A percentile compares a stretch with the other conserved stretches of the same genome.
Evolutionary conservation across 1,140 invertebrate genomes (phyloP).

Genomic region (Cecropterus lyciades): DNA sequence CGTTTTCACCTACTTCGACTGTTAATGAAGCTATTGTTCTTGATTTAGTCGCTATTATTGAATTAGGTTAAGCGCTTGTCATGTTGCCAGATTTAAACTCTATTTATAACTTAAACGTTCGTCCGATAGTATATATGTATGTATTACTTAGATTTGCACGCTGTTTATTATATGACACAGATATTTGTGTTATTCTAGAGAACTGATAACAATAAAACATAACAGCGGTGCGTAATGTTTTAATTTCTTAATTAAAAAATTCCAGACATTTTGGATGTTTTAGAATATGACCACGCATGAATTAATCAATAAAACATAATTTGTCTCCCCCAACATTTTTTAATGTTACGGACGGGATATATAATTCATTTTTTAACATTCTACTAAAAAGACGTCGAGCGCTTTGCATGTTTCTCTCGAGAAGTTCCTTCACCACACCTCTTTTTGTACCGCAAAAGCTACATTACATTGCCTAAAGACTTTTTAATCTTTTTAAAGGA

Average conservation of each 20-base stretch:
- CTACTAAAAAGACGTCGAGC: no score
- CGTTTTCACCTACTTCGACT: no score
- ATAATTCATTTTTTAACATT: no score
- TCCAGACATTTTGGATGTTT: background rate
- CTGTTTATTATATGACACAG: background rate
- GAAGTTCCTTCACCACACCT: no score
- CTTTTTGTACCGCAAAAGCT: no score
- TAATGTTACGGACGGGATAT: no score
- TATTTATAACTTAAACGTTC: constrained; percentile 18
- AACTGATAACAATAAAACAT: background rate
- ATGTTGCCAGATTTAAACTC: constrained; percentile 26
- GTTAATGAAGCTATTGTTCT: constrained; percentile 35
- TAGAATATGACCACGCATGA: no score
- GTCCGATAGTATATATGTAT: constrained; percentile 16
- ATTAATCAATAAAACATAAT: no score
- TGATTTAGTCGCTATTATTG: constrained; percentile 25
- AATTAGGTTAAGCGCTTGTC: constrained; percentile 34
- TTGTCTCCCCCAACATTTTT: no score
- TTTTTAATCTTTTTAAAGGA: no score
- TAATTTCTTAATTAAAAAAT: background rate
- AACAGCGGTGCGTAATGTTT: constrained; percentile 1
- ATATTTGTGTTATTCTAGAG: background rate
- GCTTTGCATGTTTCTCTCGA: no score
- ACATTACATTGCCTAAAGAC: no score
- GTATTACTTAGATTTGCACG: background rate